Evolutionary conservation across 1,140 invertebrate species (phyloP).

Genomic region (Drosophila takahashii): DNA sequence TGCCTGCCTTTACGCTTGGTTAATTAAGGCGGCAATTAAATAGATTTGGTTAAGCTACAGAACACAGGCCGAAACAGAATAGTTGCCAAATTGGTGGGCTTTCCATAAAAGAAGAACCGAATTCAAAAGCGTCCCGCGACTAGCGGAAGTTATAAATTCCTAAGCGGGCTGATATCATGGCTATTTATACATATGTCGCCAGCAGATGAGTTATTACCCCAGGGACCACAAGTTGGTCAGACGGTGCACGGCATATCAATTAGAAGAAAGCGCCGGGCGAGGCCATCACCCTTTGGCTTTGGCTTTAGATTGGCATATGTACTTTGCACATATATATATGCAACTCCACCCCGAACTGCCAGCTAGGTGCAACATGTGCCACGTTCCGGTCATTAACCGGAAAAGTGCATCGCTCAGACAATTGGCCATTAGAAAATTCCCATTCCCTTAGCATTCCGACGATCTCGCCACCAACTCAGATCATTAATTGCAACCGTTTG

Average conservation of each 20-base stretch:
- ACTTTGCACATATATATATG: neutral
- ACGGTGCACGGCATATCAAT: conserved; percentile 67
- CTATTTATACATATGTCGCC: conserved; percentile 55
- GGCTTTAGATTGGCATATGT: conserved; percentile 32
- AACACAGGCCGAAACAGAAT: conserved; percentile 33
- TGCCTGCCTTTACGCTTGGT: conserved; percentile 62
- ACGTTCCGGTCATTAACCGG: conserved; percentile 76
- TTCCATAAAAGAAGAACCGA: conserved; percentile 45
- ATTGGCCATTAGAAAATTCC: conserved; percentile 48
- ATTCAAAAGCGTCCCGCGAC: conserved; percentile 26
- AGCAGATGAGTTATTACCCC: conserved; percentile 53
- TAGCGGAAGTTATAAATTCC: conserved; percentile 74
- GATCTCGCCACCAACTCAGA: conserved; percentile 15
- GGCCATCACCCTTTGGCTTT: conserved; percentile 52
- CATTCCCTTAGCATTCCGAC: neutral
- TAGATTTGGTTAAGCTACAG: conserved; percentile 56
- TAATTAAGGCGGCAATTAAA: conserved; percentile 76
- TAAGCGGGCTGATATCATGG: conserved; percentile 68
- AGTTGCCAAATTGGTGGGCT: conserved; percentile 59
- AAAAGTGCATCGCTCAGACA: conserved; percentile 59
- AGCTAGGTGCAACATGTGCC: conserved; percentile 53
- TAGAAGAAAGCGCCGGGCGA: conserved; percentile 69
- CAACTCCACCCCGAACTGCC: conserved; percentile 38
- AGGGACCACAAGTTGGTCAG: conserved; percentile 48
- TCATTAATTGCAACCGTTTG: conserved; percentile 74